Evolutionary conservation across 1,140 invertebrate species (phyloP), one percentile per base, ranked within the genome.

Genomic region (Zaprionus ghesquierei): DNA sequence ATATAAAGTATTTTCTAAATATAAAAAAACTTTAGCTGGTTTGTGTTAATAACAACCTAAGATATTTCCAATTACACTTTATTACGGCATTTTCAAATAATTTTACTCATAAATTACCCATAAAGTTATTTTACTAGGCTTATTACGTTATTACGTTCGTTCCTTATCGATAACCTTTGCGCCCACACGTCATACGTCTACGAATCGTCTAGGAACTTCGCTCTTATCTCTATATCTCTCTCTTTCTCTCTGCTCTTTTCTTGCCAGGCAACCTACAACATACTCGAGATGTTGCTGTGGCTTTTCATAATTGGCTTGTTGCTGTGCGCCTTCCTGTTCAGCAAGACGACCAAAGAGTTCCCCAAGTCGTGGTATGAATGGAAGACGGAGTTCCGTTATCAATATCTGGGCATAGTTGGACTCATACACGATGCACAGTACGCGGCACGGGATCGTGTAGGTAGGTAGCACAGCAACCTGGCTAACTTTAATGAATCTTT

Each of bases 391-490:
- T 76, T 94, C 27, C 87, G 93, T 10, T 94, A 94, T 75, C 93
- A 94, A 80, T 77, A 92, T 35, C 44, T 94, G 9, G 94, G 94
- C 12, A 87, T 92, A 2, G 87, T 92, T 35, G 93, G 92, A 15
- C 79, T 94, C 35, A 55, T 94, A n/a, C 92, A 93, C 22, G 94
- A 95, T 81, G 87, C 93, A 55, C 91, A 92, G 6, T 76, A 89
- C 58, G 72, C 75, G 49, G 84, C 85, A 4, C 82, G 92, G 63
- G 94, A 95, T 91, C 93, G 93, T 79, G 93, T 93, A 49, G 93
- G 94, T 94, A 90, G 92, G 92, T 86, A n/a, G n/a, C n/a, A n/a
- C n/a, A n/a, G 31, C 5, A 10, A 25, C 5, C 23, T n/a, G 5
- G 1, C 33, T 5, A 23, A 53, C 29, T 25, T 35, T 27, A 15